Evolutionary conservation across 2,888 invertebrate genomes (phyloP).

Genomic region (Agriotes lineatus): DNA sequence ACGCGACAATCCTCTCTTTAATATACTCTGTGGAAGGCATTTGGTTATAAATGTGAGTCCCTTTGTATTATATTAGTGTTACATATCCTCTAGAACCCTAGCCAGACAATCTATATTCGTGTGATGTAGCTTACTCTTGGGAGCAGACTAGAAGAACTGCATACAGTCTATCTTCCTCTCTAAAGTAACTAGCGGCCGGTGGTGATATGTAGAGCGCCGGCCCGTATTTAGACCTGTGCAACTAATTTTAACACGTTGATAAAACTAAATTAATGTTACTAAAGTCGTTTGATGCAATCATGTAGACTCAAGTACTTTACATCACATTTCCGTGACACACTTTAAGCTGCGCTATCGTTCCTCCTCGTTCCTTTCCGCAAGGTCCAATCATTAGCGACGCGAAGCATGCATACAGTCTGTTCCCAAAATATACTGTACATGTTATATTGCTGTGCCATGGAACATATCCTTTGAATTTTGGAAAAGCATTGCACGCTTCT

Average conservation of each 20-base stretch:
- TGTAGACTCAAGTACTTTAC: conserved; percentile 34
- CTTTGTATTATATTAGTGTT: conserved; percentile 48
- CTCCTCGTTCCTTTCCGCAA: background rate
- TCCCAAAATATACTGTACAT: conserved; percentile 48
- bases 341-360: conserved; percentile 8
- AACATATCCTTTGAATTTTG: conserved; percentile 52
- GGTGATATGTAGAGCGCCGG: background rate
- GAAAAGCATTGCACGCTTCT: conserved; percentile 46
- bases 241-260: background rate
- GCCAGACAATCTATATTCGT: conserved; percentile 65
- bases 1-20: conserved; percentile 64
- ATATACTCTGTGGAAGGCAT: conserved; percentile 42
- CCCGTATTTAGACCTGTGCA: conserved; percentile 6
- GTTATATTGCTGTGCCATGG: conserved; percentile 56
- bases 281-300: conserved; percentile 22
- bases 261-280: conserved; percentile 19
- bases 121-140: conserved; percentile 56
- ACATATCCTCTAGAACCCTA: conserved; percentile 50
- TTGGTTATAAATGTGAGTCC: conserved; percentile 57
- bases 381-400: background rate
- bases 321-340: conserved; percentile 29
- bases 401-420: conserved; percentile 27
- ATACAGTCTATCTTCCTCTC: background rate
- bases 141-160: conserved; percentile 37
- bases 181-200: background rate